Conservation (phyloP, 2,113 vertebrate genomes). For the Scomber scombrus region DNA sequence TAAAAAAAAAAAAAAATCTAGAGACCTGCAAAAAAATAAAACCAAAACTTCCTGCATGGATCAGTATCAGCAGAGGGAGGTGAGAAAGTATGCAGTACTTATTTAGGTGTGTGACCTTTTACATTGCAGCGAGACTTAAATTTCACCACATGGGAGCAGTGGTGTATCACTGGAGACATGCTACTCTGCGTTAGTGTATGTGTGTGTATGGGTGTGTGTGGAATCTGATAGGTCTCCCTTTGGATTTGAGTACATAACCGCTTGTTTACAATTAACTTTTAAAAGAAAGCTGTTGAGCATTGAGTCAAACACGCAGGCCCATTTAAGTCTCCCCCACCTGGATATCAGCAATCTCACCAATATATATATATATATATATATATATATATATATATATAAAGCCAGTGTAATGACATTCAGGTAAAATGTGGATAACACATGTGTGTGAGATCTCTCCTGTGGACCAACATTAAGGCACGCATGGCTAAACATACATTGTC, state of each 20-base stretch:
- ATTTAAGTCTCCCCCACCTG: conserved; percentile 23
- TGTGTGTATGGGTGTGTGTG: conserved; percentile 5
- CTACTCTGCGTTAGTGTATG: not conserved
- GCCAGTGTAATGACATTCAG: conserved; percentile 35
- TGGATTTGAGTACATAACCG: conserved; percentile 23
- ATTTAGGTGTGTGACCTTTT: not conserved
- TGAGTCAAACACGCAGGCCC: not conserved
- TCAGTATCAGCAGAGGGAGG: not conserved
- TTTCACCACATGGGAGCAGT: conserved; percentile 75
- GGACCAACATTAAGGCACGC: conserved; percentile 39
- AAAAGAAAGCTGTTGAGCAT: conserved; percentile 21
- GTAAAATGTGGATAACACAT: conserved; percentile 32
- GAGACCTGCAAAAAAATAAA: too few relatives aligned
- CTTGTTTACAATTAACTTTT: conserved; percentile 32
- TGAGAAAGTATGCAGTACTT: not conserved
- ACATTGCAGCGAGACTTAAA: not conserved
- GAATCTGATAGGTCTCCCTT: not conserved
- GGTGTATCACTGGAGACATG: conserved; percentile 41
- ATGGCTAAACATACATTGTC: conserved; percentile 34
- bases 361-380: not conserved
- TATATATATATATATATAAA: conserved; percentile 24
- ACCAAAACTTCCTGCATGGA: not conserved
- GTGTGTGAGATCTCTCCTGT: conserved; percentile 11
- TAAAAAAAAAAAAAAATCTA: too few relatives aligned
- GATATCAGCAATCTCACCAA: conserved; percentile 25